Base-by-base conservation (phyloP, 2,113 vertebrate genomes). In the Festucalex cinctus region DNA sequence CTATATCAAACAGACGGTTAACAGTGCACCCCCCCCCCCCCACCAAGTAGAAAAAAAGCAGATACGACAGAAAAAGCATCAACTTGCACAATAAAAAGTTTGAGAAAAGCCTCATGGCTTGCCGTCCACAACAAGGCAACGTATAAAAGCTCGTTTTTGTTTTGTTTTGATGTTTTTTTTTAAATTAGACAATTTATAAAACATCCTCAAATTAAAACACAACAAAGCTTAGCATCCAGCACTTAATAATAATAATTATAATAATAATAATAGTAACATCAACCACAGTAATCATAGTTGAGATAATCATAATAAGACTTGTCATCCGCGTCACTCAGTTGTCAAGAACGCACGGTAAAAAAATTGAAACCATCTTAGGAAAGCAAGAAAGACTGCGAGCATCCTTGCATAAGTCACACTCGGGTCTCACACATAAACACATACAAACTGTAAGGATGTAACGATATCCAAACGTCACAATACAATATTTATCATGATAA, bases 171-270 rank as follows among this genome's bases (percentile, higher is more conserved):
- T 39, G 9, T 39, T 81, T 77, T 87, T 76, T 82, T 82, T 82
- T 82, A 41, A 26, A 43, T 90, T 83, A 76, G 89, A 89, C 80
- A 88, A 90, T 76, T 89, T 92, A 90, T 74, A 85, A 92, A 92
- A 90, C 86, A 90, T 86, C 35, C 36, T 36, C 63, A 77, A 89
- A 90, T 87, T 86, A 89, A 89, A 82, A 82, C 81, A 86, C 87
- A 80, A 88, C 92, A 91, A 92, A 93, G 91, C 91, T 91, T 90
- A 93, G 90, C 89, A 91, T 92, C 89, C 90, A 91, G 91, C 90
- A 91, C 87, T 90, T 91, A 91, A 88, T 88, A 87, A 91, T 86
- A 88, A 89, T 87, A 85, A 83, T 90, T 89, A 88, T 86, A 86
- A 90, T 86, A 88, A 89, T 86, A 83, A 83, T 83, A 86, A 89